Base-by-base conservation (phyloP, 2,113 vertebrate species). In the Phainopepla nitens region DNA sequence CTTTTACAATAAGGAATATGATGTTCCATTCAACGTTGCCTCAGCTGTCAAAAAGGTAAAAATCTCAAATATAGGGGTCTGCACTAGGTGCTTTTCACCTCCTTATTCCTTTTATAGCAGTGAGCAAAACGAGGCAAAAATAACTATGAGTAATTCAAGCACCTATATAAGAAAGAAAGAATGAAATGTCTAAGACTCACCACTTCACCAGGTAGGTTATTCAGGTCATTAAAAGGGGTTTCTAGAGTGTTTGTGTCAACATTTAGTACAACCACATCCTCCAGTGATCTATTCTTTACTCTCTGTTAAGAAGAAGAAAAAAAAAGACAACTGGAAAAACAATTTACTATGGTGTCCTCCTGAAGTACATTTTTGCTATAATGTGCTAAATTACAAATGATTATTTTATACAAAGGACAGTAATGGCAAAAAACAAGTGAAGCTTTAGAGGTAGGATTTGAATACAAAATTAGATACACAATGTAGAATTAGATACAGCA, bases 181-280 rank as follows among this genome's bases (percentile, higher is more conserved):
- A 91, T 47, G 44, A 92, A 97, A 80, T 39, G 64, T 13, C 75
- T 79, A 45, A 81, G 66, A 98, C 99, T 99, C 96, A 99, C 99
- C 98, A 99, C 99, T 51, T 99, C 99, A 96, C 98, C 96, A 27
- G 99, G 99, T 33, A 99, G 98, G 97, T 98, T 99, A 97, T 95
- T 98, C 97, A 99, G 97, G 98, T 99, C 99, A 95, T 99, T 99
- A 91, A 98, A 99, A 33, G 99, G 99, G 84, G 98, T 99, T 98
- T 99, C 99, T 97, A 99, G 98, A 84, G 98, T 98, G 97, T 99
- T 99, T 91, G 98, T 99, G 96, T 99, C 99, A 97, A 99, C 99
- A 89, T 99, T 99, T 76, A 99, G 96, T 94, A 99, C 98, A 96
- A 99, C 98, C 96, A 99, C 99, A 89, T 99, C 99, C 96, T 99